Evolutionary conservation across 2,113 vertebrate genomes (phyloP).

Genomic region (Dicerorhinus sumatrensis): DNA sequence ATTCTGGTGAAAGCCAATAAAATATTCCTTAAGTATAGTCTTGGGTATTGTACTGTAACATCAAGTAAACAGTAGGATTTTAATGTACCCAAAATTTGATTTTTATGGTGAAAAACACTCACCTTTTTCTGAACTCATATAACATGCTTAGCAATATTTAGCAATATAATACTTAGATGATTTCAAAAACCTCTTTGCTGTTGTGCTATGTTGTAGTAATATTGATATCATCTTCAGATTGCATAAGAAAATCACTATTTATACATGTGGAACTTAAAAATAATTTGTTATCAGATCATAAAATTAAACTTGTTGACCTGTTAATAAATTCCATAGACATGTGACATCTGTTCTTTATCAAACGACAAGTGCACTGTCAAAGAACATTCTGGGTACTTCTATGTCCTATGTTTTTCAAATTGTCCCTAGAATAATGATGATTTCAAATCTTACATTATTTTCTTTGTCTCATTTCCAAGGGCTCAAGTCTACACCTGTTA

Average conservation of each 20-base stretch:
- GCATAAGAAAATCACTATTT: neutral
- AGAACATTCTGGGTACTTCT: neutral
- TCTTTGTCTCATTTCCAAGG: neutral
- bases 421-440: neutral
- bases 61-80: neutral
- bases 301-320: neutral
- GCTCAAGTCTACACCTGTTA: neutral
- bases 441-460: neutral
- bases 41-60: neutral
- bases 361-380: neutral
- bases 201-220: neutral
- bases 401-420: neutral
- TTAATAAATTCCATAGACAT: neutral
- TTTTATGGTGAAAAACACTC: neutral
- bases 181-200: constrained; percentile 11
- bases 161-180: neutral
- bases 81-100: neutral
- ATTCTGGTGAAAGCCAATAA: constrained; percentile 8
- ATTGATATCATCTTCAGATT: neutral
- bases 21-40: constrained; percentile 6
- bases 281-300: neutral
- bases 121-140: neutral
- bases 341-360: neutral
- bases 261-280: neutral
- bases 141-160: neutral